phyloP scores from a whole-genome alignment of 2,797 vertebrate species.

The Erethizon dorsatum region DNA sequence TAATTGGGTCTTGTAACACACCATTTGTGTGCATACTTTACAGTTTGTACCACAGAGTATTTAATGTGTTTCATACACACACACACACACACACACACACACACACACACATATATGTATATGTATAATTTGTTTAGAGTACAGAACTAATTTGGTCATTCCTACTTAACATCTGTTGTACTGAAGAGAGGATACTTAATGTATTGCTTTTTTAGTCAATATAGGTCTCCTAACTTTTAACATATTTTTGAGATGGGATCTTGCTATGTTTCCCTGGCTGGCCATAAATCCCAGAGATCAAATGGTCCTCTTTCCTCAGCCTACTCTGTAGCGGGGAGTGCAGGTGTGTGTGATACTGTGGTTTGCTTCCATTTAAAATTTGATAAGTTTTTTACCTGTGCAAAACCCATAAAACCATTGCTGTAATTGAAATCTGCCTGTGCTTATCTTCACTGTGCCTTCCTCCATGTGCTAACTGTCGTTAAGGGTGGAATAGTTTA shows the following conservation, averaged over 20 bases:
- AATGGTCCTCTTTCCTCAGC: not conserved
- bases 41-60: not conserved
- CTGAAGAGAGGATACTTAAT: not conserved
- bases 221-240: not conserved
- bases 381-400: not conserved
- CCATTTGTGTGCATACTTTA: not conserved
- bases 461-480: not conserved
- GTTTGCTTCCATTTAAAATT: not conserved
- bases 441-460: not conserved
- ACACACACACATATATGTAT: no score
- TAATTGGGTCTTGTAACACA: not conserved
- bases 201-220: not conserved
- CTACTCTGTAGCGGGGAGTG: not conserved
- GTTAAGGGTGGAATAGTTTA: not conserved
- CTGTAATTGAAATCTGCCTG: not conserved
- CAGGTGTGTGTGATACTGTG: not conserved
- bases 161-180: not conserved
- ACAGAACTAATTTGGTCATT: not conserved
- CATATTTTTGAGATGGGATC: not conserved
- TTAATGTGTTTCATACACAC: not conserved
- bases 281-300: not conserved
- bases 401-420: no score
- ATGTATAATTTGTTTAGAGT: no score
- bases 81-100: no score
- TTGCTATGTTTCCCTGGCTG: not conserved